Conservation (phyloP, 2,113 vertebrate species). For the Mesoclemmys tuberculata region DNA sequence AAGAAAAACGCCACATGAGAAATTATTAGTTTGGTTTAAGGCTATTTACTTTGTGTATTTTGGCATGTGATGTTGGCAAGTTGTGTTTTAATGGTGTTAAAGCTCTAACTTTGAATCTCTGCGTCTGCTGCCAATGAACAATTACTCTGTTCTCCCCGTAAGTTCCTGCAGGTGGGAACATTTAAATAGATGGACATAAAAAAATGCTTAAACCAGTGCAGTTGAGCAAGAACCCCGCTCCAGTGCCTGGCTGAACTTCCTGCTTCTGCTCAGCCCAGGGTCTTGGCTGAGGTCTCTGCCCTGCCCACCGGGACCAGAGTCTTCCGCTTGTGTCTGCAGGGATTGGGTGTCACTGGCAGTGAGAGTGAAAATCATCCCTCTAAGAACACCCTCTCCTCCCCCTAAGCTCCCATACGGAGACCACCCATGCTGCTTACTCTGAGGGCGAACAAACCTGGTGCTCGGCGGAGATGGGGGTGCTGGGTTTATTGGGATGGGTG, state of each 20-base stretch:
- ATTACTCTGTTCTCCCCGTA: background rate
- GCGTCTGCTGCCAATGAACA: background rate
- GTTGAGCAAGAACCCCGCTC: no score
- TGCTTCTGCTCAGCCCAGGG: no score
- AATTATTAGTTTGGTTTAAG: background rate
- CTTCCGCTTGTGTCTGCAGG: background rate
- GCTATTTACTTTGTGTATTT: background rate
- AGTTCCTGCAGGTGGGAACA: background rate
- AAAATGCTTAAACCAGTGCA: no score
- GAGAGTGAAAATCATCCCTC: background rate
- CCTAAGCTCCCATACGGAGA: background rate
- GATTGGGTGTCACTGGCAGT: no score
- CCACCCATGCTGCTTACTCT: background rate
- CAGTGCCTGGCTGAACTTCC: background rate
- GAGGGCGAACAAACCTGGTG: background rate
- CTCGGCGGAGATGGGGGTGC: background rate
- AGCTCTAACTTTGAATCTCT: background rate
- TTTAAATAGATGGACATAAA: background rate
- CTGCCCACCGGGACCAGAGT: no score
- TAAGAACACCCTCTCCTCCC: background rate
- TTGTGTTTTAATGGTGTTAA: background rate
- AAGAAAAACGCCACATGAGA: background rate
- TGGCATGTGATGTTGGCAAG: background rate
- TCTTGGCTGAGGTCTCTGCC: background rate
- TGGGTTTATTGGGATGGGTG: background rate